These are phyloP conservation scores for Alloscopus bannaensis DNA, from an alignment of 2,888 invertebrate genomes.

Conservation along the genomic window DNA sequence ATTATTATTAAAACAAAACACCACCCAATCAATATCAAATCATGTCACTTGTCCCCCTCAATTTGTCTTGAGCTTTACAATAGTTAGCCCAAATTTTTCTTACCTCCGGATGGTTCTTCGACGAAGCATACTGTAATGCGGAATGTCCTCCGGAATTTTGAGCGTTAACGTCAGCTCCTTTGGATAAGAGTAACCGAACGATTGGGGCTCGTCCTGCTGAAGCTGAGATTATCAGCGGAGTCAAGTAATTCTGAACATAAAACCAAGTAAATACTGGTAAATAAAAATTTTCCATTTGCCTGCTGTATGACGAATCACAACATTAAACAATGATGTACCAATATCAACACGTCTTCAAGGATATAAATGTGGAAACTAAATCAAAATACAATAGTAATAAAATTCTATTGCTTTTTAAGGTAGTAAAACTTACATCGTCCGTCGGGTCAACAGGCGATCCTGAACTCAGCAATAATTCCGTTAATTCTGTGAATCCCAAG, in stretches of 20 bases:
- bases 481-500: slow-evolving; percentile 85
- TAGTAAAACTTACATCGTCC: slow-evolving; percentile 81
- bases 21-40: too few relatives aligned
- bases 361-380: background rate
- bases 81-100: too few relatives aligned
- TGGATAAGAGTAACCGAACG: slow-evolving; percentile 81
- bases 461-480: slow-evolving; percentile 79
- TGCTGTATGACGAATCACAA: too few relatives aligned
- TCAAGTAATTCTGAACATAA: slow-evolving; percentile 80
- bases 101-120: slow-evolving; percentile 87
- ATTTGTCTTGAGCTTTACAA: too few relatives aligned
- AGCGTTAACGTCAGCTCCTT: slow-evolving; percentile 85
- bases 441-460: slow-evolving; percentile 82
- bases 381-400: background rate
- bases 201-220: slow-evolving; percentile 85
- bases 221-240: slow-evolving; percentile 86
- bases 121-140: slow-evolving; percentile 89
- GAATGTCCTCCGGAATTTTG: slow-evolving; percentile 86
- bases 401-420: too few relatives aligned
- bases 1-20: slow-evolving; percentile 26
- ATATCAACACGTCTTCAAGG: too few relatives aligned
- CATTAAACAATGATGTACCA: too few relatives aligned
- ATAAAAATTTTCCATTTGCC: too few relatives aligned
- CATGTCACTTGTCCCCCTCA: too few relatives aligned
- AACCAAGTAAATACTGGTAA: too few relatives aligned